Evolutionary conservation across 2,888 invertebrate species (phyloP), one percentile per base, ranked within the genome.

Genomic region (Argyresthia albistria): DNA sequence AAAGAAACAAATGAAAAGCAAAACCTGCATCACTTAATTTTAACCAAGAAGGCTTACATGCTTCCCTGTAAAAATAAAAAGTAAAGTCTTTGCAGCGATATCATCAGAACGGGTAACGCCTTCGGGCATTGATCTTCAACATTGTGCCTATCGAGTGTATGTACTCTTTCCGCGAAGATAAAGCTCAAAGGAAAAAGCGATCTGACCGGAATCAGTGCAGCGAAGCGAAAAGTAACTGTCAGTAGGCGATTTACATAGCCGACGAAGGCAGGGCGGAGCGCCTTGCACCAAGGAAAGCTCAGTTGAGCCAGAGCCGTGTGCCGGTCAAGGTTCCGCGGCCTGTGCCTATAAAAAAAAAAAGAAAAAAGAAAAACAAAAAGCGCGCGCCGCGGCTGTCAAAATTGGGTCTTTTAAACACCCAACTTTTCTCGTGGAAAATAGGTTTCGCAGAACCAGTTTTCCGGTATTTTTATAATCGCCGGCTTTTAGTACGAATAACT

Each of bases 181-280:
- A 25, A 25, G 25, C 25, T 49, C 42, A 14, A 37, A 39, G 25
- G 35, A 46, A 50, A 50, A 39, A 50, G 45, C 50, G 35, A 51
- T 52, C 50, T 48, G 54, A 54, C 46, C 49, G 77, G 80, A 83
- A 81, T 81, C 76, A 72, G 75, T 80, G 82, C 81, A 82, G 63
- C 75, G 76, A 67, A 78, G 83, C 83, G 80, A 82, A 80, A 81
- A 81, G 68, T 83, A 81, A 83, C 83, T 76, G 86, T 84, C 75
- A 80, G 82, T 80, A 83, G 81, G 81, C 80, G 75, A 77, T 78
- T 76, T 78, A 75, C 77, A 74, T 74, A 60, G 66, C 16, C 45
- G 42, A 49, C 14, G 45, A 36, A 36, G 45, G 35, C 70, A 70
- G 72, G 74, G 71, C 72, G 70, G 63, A 69, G 68, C 69, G 64